Evolutionary conservation across 2,797 vertebrate species (phyloP).

Genomic region (Crossoptilon crossoptilon): DNA sequence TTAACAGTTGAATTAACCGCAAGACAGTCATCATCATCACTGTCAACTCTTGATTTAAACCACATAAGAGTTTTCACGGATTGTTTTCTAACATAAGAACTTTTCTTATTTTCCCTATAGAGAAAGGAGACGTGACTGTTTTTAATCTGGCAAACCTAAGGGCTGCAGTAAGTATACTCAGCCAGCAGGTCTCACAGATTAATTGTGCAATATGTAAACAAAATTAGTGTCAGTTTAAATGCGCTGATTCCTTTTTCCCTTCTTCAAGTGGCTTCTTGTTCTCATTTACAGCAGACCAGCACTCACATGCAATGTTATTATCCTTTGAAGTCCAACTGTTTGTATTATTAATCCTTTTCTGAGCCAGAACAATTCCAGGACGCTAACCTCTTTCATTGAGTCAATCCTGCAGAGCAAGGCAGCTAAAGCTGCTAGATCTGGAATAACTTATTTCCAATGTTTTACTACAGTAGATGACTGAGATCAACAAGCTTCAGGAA

Average conservation of each 20-base stretch:
- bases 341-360: constrained; percentile 29
- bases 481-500: accelerated
- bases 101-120: background rate
- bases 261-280: constrained; percentile 42
- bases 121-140: background rate
- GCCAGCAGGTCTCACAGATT: constrained; percentile 57
- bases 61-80: background rate
- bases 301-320: background rate
- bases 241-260: constrained; percentile 18
- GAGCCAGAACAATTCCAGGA: background rate
- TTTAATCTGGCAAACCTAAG: background rate
- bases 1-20: background rate
- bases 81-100: background rate
- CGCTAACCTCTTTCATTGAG: background rate
- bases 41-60: background rate
- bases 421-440: background rate
- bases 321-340: constrained; percentile 45
- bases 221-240: constrained; percentile 26
- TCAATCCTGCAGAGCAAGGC: background rate
- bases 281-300: background rate
- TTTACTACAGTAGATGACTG: background rate
- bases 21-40: background rate
- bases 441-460: constrained; percentile 12
- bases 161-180: background rate
- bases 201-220: constrained; percentile 60